A percentile compares a stretch with the other conserved stretches of the same genome.
Conservation (phyloP, 2,888 invertebrate species). For the Chymomyza caudatula region DNA sequence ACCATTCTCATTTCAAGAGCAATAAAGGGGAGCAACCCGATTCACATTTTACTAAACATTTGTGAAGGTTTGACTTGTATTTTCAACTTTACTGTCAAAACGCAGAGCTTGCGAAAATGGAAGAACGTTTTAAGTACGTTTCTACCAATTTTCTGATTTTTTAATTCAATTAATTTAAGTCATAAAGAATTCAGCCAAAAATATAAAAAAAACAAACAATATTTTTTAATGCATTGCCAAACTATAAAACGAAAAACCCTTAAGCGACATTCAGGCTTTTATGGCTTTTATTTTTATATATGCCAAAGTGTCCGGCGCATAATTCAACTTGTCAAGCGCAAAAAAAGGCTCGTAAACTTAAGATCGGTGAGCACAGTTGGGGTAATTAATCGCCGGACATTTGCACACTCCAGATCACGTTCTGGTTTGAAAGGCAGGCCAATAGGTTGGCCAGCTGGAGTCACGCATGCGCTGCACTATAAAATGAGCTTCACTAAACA, state of each 20-base stretch:
- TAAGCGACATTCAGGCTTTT: conserved; percentile 31
- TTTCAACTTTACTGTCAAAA: too few relatives aligned
- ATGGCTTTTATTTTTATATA: conserved; percentile 23
- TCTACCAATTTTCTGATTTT: background rate
- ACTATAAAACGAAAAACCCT: conserved; percentile 28
- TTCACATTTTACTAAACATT: too few relatives aligned
- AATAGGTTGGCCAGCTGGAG: conserved; percentile 4
- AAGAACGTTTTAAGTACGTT: background rate
- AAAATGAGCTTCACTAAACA: background rate
- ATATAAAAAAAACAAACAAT: conserved; percentile 19
- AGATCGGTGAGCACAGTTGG: conserved; percentile 60
- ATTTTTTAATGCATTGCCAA: conserved; percentile 36
- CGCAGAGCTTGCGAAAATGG: too few relatives aligned
- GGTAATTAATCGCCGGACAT: conserved; percentile 61
- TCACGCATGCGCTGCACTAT: background rate
- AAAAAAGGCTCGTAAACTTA: conserved; percentile 68
- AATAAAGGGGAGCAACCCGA: too few relatives aligned
- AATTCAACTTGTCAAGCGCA: conserved; percentile 67
- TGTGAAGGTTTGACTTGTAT: too few relatives aligned
- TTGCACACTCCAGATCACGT: conserved; percentile 12
- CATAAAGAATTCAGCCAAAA: background rate
- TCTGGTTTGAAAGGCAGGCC: conserved; percentile 17
- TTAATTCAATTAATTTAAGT: background rate
- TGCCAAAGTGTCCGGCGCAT: conserved; percentile 60
- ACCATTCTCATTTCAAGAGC: too few relatives aligned